phyloP scores from a whole-genome alignment of 2,797 vertebrate genomes.

The Apogon talboti region DNA sequence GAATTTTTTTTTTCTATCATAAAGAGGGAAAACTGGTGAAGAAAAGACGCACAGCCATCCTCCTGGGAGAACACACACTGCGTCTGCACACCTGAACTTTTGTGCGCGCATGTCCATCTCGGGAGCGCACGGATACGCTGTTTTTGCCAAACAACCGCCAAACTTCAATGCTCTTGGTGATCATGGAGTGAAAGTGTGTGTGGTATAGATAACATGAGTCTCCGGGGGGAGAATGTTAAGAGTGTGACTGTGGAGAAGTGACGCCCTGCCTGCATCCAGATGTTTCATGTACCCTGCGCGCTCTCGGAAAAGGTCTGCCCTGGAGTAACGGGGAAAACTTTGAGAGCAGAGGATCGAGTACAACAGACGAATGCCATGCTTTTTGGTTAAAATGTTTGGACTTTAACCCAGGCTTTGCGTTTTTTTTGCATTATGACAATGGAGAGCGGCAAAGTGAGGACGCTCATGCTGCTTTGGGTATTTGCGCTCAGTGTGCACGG shows the following conservation, averaged over 20 bases:
- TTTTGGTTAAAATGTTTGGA: conserved; percentile 21
- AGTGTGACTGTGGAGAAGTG: conserved; percentile 58
- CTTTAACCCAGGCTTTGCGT: background rate
- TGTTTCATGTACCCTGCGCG: conserved; percentile 76
- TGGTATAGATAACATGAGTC: conserved; percentile 8
- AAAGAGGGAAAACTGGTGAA: conserved; percentile 50
- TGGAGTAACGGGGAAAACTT: conserved; percentile 18
- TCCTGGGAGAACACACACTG: conserved; percentile 19
- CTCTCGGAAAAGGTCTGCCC: conserved; percentile 45
- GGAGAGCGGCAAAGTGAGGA: conserved; percentile 59
- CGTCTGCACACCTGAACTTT: conserved; percentile 71
- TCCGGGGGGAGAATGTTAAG: conserved; percentile 49
- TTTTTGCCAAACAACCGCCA: conserved; percentile 18
- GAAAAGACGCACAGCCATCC: conserved; percentile 31
- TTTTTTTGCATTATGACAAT: conserved; percentile 52
- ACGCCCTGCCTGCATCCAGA: conserved; percentile 80
- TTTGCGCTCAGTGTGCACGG: conserved; percentile 52
- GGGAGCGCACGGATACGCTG: conserved; percentile 1
- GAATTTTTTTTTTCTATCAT: conserved; percentile 32
- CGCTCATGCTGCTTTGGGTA: conserved; percentile 60
- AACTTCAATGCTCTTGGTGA: conserved; percentile 12
- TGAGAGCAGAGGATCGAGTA: background rate
- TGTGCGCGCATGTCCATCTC: background rate
- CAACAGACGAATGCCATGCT: background rate
- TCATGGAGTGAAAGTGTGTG: conserved; percentile 43